Evolutionary conservation across 2,888 invertebrate species (phyloP), one percentile per base, ranked within the genome.

Genomic region (Idaea straminata): DNA sequence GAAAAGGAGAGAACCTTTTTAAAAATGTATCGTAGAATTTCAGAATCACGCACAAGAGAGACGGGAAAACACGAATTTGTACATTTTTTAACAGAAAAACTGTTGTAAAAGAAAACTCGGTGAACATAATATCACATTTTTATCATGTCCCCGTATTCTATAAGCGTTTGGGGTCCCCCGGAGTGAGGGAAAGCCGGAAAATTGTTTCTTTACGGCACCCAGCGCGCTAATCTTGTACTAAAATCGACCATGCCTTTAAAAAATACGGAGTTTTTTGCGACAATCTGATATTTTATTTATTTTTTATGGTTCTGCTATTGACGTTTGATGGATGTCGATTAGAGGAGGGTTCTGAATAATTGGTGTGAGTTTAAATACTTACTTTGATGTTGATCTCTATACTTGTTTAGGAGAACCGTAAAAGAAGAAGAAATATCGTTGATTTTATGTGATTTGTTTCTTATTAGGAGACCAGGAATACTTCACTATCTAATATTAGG

Each of bases 151-250:
- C 81, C 68, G 84, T 83, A 85, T 87, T 87, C 86, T 82, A 87
- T 86, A 88, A 85, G 81, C 80, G 79, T 74, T 73, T 72, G 77
- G 69, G 73, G 74, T 80, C 81, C 85, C 87, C 85, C 80, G 77
- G 79, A 76, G 85, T 81, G 84, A 76, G 80, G 84, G 81, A 83
- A 86, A 81, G 81, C 84, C 84, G 83, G 89, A 82, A 92, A 92
- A 92, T 92, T 92, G 92, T 92, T 92, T 92, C 91, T 92, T 91
- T 90, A 92, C 87, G 83, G 86, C 91, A 81, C 91, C 86, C 89
- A 82, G 79, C 82, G 84, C 85, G 89, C 89, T 92, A 92, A 92
- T 92, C 91, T 89, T 80, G 82, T 47, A 47, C 47, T 47, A 47
- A 47, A 47, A 47, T 74, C 70, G 7, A 59, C 65, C 71, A 69